phyloP scores from a whole-genome alignment of 2,113 vertebrate genomes.

The Gymnocephalus cernua region DNA sequence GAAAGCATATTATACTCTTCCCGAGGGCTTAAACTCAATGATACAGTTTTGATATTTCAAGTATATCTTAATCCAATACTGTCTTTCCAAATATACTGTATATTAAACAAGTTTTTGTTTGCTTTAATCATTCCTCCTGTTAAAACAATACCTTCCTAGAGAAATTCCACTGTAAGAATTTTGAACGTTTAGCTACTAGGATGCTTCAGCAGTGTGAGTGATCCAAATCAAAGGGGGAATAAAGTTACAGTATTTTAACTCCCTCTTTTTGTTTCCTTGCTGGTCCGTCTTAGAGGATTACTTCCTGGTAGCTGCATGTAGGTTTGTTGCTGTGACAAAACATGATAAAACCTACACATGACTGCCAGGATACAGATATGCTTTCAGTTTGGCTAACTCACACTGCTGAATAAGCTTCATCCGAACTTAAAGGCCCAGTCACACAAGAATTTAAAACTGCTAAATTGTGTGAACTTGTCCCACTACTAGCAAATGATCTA shows the following conservation, averaged over 20 bases:
- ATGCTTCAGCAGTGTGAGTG: not conserved
- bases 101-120: not conserved
- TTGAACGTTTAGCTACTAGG: not conserved
- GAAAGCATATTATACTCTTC: not conserved
- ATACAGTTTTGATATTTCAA: not conserved
- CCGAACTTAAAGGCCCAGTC: not conserved
- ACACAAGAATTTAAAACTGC: not conserved
- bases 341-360: not conserved
- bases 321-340: not conserved
- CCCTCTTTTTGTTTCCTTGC: slow-evolving; percentile 4
- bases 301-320: not conserved
- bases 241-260: not conserved
- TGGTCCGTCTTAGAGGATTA: not conserved
- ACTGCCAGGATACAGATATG: slow-evolving; percentile 2
- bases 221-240: not conserved
- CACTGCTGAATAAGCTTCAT: not conserved
- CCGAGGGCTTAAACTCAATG: not conserved
- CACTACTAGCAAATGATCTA: not conserved
- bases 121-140: not conserved
- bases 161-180: not conserved
- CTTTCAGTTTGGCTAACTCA: not conserved
- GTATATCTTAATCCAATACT: not conserved
- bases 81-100: not conserved
- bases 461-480: not conserved
- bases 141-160: not conserved